These are phyloP conservation scores for Gonocerus acuteangulatus DNA, from an alignment of 2,888 invertebrate genomes.

Conservation along the genomic window DNA sequence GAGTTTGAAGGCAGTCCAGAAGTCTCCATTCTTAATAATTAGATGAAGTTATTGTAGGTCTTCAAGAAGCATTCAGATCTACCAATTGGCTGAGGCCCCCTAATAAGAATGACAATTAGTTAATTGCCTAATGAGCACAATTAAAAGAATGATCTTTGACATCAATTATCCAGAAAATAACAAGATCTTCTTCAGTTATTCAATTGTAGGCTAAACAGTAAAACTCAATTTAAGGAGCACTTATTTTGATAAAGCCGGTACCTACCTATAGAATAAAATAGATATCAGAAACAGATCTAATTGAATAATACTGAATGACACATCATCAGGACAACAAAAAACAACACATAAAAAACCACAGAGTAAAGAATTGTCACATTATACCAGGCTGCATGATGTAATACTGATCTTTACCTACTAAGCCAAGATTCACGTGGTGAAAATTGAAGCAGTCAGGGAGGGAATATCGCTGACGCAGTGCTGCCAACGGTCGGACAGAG, in stretches of 20 bases:
- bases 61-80: neutral
- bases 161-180: neutral
- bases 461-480: conserved; percentile 8
- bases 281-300: no score
- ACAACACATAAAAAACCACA: no score
- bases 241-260: no score
- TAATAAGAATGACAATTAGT: conserved; percentile 9
- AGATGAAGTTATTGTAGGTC: neutral
- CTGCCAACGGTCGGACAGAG: conserved; percentile 1
- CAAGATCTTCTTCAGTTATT: no score
- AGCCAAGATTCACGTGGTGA: conserved; percentile 11
- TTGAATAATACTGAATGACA: no score
- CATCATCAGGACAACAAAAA: no score
- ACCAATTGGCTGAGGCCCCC: neutral
- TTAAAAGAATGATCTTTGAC: conserved; percentile 1
- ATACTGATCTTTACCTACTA: neutral
- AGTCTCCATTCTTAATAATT: conserved; percentile 12
- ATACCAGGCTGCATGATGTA: conserved; percentile 2
- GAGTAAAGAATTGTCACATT: no score
- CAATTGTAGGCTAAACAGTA: no score
- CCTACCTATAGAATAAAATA: no score
- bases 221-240: no score
- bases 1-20: conserved; percentile 29
- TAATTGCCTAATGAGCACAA: neutral
- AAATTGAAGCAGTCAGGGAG: conserved; percentile 15